Evolutionary conservation across 2,888 invertebrate species (phyloP), one percentile per base, ranked within the genome.

Genomic region (Schizaphis graminum): DNA sequence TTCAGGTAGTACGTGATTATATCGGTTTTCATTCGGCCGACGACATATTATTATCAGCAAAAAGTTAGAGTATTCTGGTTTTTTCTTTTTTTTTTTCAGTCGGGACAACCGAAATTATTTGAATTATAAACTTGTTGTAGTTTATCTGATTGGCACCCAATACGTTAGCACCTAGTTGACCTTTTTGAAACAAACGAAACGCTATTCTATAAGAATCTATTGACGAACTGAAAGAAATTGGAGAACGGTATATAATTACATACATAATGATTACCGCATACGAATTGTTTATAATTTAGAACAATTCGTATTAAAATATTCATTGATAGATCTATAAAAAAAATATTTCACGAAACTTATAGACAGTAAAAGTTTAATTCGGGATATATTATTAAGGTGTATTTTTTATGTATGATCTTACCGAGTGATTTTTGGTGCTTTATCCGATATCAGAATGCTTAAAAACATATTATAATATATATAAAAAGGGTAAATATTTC

Each of bases 1-100:
- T 93, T 90, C 89, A 93, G 84, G 93, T 90, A 85, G 89, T 93
- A 85, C 85, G 93, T 57, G 93, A 93, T 93, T 93, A 90, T 77
- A 93, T 93, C 90, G 57, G 57, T 89, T 93, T 93, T 93, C 89
- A 47, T 56, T 41, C 41, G 77, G 84, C 89, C 56, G 93, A 85
- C 93, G 93, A 89, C 93, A 53, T 57, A 56, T 89, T 85, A 93
- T 89, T 92, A 88, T 61, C 88, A 35, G 77, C 67, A 61, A 87
- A 88, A 93, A 89, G 56, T 91, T 56, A 13, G 28, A 56, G 56
- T 77, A 93, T 88, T 77, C 93, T 56, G 85, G 77, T 93, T 89
- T 93, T 56, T 88, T 77, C 13, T 5, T 53, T 16, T n/a, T 56
- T 56, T 56, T 85, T 26, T 44, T 11, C 26, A 11, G 47, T 41